These are phyloP conservation scores for Stenurella melanura DNA, from an alignment of 2,888 invertebrate genomes.

Conservation along the genomic window DNA sequence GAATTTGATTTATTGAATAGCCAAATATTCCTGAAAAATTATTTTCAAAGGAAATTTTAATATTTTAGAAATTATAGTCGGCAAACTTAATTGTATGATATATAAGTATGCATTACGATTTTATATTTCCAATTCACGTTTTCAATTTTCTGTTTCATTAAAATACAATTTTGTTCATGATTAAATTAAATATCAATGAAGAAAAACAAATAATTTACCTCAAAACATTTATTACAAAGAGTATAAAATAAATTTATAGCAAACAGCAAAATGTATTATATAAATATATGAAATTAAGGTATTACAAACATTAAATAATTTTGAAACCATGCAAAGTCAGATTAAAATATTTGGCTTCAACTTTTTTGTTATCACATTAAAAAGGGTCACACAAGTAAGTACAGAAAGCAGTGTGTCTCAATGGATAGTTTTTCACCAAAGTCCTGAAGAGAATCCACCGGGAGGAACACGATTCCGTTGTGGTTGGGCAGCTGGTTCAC, in stretches of 20 bases:
- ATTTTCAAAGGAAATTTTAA: too few species aligned
- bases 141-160: too few species aligned
- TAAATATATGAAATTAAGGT: not conserved
- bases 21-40: too few species aligned
- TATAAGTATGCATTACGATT: too few species aligned
- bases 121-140: too few species aligned
- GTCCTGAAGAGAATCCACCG: conserved; percentile 65
- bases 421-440: conserved; percentile 59
- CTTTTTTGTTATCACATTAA: conserved; percentile 28
- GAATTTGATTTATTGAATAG: too few species aligned
- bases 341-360: conserved; percentile 31
- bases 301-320: conserved; percentile 22
- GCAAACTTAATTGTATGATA: too few species aligned
- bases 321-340: conserved; percentile 30
- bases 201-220: not conserved
- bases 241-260: conserved; percentile 30
- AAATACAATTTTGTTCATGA: too few species aligned
- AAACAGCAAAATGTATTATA: conserved; percentile 10
- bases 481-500: conserved; percentile 45
- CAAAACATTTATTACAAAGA: conserved; percentile 38
- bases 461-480: conserved; percentile 62
- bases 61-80: too few species aligned
- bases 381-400: conserved; percentile 35
- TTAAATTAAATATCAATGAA: not conserved
- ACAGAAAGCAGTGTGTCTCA: conserved; percentile 23